phyloP scores from a whole-genome alignment of 1,140 invertebrate species.

The Pinna nobilis region DNA sequence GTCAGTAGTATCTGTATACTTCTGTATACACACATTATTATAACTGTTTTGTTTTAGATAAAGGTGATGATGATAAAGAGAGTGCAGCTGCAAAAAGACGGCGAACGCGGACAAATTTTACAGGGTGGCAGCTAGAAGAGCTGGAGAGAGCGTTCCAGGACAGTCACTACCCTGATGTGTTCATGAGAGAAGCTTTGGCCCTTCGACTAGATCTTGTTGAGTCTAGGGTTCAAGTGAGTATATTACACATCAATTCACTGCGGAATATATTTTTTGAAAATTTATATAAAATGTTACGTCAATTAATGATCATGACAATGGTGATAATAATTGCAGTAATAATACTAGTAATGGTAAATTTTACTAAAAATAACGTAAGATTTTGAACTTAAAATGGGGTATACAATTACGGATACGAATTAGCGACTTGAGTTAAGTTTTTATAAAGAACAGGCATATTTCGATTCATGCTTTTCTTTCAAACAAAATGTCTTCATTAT shows the following conservation, averaged over 20 bases:
- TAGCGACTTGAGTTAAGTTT: not conserved
- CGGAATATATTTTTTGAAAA: not conserved
- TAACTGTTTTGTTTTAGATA: conserved; percentile 26
- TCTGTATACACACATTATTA: conserved; percentile 5
- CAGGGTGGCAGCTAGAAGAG: conserved; percentile 99
- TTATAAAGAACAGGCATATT: no score
- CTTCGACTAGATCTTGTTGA: conserved; percentile 97
- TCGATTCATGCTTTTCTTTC: no score
- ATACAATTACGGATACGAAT: not conserved
- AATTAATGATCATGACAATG: not conserved
- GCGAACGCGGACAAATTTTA: conserved; percentile 97
- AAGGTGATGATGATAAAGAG: conserved; percentile 55
- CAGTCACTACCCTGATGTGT: conserved; percentile 97
- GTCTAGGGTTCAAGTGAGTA: conserved; percentile 89
- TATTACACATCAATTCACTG: not conserved
- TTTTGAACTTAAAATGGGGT: not conserved
- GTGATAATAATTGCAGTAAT: not conserved
- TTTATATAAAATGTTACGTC: not conserved
- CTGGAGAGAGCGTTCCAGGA: conserved; percentile 96
- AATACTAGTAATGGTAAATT: not conserved
- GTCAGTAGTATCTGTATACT: no score
- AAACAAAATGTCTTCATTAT: conserved; percentile 3
- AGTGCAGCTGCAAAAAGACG: conserved; percentile 79
- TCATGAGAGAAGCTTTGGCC: conserved; percentile 97
- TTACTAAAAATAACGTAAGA: not conserved